Evolutionary conservation across 2,888 invertebrate species (phyloP).

Genomic region (Blastobasis lacticolella): DNA sequence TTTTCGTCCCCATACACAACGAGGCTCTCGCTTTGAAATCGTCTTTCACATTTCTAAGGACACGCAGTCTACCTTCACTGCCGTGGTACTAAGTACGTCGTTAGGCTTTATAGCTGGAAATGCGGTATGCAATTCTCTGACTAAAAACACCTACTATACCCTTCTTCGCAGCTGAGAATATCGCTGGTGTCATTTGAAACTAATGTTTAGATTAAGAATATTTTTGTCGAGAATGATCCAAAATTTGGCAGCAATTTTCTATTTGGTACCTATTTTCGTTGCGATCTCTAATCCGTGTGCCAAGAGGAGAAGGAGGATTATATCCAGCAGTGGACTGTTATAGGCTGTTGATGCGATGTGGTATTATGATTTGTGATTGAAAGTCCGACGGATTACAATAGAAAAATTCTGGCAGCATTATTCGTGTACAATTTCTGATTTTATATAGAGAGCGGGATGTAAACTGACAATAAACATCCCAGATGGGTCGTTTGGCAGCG

Average conservation of each 20-base stretch:
- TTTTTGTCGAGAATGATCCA: no score
- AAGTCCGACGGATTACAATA: background rate
- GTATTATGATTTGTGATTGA: background rate
- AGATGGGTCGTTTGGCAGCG: background rate
- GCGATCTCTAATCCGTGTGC: no score
- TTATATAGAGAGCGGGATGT: background rate
- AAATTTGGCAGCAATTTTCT: no score
- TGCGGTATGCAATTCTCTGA: background rate
- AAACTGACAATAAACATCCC: background rate
- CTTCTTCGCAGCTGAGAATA: background rate
- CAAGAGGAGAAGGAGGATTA: background rate
- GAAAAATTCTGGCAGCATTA: background rate
- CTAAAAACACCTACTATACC: background rate
- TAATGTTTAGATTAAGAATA: background rate
- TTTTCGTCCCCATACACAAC: constrained; percentile 1
- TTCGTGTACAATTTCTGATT: background rate
- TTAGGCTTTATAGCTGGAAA: background rate
- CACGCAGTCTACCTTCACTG: background rate
- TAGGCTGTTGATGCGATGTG: background rate
- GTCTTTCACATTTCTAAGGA: background rate
- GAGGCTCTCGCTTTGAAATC: constrained; percentile 2
- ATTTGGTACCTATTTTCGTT: no score
- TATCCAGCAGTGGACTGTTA: background rate
- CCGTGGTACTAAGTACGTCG: background rate
- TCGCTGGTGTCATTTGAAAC: background rate